Percentiles rank a stretch among this genome's conserved stretches.
These are phyloP conservation scores for Cavia aperea DNA, from an alignment of 2,113 vertebrate genomes.

Conservation along the genomic window DNA sequence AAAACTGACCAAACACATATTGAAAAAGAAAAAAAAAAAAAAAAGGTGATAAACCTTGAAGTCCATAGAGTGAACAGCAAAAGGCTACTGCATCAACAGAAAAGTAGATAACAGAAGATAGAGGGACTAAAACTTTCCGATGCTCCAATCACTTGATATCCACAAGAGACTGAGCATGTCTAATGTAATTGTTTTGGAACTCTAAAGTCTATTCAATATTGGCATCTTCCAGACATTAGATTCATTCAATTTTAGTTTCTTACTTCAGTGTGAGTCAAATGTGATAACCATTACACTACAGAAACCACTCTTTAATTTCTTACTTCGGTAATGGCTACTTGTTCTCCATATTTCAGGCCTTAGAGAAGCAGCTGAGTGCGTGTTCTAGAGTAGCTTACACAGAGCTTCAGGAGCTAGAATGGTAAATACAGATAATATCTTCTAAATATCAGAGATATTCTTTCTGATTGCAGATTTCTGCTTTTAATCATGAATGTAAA, in stretches of 20 bases:
- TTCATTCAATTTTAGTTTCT: background rate
- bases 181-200: background rate
- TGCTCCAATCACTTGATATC: background rate
- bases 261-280: background rate
- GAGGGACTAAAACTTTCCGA: background rate
- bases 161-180: background rate
- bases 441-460: background rate
- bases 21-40: background rate
- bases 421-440: background rate
- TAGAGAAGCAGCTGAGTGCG: background rate
- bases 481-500: background rate
- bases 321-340: background rate
- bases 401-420: background rate
- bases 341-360: background rate
- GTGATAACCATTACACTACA: background rate
- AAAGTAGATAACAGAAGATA: background rate
- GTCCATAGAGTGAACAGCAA: background rate
- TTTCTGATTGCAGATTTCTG: background rate
- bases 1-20: background rate
- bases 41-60: background rate
- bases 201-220: background rate
- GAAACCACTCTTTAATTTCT: background rate
- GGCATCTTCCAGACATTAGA: background rate
- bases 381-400: background rate
- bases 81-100: background rate